These are phyloP conservation scores for Rhopalosiphum padi DNA, from an alignment of 1,140 invertebrate genomes.

Conservation along the genomic window DNA sequence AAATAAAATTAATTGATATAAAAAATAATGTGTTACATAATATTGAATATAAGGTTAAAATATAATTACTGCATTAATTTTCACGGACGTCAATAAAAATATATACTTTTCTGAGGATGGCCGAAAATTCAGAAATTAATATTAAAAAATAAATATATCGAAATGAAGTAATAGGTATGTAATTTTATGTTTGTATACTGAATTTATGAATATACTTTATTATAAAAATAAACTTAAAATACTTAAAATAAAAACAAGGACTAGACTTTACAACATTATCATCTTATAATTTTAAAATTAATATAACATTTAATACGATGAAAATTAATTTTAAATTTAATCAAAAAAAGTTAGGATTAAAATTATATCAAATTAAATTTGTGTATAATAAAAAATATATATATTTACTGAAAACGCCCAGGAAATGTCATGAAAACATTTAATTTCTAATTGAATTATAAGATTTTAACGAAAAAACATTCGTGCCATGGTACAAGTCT, in stretches of 20 bases:
- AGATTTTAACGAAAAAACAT: conserved; percentile 42
- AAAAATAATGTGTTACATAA: too few relatives aligned
- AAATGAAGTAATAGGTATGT: not conserved
- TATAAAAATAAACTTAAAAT: not conserved
- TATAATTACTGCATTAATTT: too few relatives aligned
- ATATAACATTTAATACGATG: not conserved
- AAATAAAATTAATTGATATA: not conserved
- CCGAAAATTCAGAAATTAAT: not conserved
- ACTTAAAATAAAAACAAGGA: not conserved
- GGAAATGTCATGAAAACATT: conserved; percentile 42
- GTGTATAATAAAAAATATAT: not conserved
- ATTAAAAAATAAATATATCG: not conserved
- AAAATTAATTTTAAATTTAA: conserved; percentile 19
- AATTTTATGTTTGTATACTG: not conserved
- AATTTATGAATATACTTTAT: not conserved
- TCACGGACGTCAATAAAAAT: too few relatives aligned
- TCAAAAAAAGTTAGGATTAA: conserved; percentile 14
- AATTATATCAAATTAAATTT: conserved; percentile 21
- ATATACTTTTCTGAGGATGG: not conserved
- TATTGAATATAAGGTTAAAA: too few relatives aligned
- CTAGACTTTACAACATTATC: not conserved
- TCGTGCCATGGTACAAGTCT: not conserved
- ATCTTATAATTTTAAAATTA: not conserved
- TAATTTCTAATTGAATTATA: conserved; percentile 42
- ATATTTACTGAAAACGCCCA: not conserved